phyloP scores from a whole-genome alignment of 2,113 vertebrate genomes.

The Aptenodytes forsteri region DNA sequence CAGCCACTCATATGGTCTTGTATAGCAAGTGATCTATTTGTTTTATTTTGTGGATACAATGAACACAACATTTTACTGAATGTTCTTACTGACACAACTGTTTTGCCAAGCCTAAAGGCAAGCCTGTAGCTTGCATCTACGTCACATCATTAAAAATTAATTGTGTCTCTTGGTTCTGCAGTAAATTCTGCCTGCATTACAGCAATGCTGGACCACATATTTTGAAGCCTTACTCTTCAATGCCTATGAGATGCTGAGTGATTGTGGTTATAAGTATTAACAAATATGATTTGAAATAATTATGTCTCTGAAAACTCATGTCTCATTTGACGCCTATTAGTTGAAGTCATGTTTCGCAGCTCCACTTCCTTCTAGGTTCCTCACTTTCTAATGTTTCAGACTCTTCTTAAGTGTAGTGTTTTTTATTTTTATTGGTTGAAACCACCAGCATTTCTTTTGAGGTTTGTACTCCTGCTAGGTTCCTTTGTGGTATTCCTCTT shows the following conservation, averaged over 20 bases:
- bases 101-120: not conserved
- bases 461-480: not conserved
- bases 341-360: not conserved
- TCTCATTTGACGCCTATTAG: not conserved
- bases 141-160: not conserved
- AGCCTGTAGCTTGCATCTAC: not conserved
- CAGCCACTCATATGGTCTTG: not conserved
- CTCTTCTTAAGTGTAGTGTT: not conserved
- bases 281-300: not conserved
- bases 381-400: not conserved
- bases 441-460: not conserved
- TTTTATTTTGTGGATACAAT: not conserved
- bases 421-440: not conserved
- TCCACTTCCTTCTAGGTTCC: not conserved
- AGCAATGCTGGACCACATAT: not conserved
- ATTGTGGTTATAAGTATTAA: not conserved
- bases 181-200: not conserved
- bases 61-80: not conserved
- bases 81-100: not conserved
- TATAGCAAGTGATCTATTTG: not conserved
- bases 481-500: not conserved
- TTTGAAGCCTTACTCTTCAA: not conserved
- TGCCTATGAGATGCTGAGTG: not conserved
- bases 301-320: not conserved
- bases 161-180: not conserved